phyloP scores from a whole-genome alignment of 2,113 vertebrate genomes.

The Bufo gargarizans region DNA sequence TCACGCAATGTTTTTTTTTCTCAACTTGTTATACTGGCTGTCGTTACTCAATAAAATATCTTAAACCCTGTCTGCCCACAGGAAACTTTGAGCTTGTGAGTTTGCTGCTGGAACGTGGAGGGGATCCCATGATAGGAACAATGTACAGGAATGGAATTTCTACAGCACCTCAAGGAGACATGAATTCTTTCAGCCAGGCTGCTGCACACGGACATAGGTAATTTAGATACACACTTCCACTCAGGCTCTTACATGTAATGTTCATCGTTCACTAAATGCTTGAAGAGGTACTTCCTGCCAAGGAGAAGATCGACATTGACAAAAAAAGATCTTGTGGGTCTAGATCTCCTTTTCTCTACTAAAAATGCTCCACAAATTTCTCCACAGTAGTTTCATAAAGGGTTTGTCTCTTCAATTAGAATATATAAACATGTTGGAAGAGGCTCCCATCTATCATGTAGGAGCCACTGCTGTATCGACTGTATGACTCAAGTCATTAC shows the following conservation, averaged over 20 bases:
- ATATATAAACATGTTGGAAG: too few species aligned
- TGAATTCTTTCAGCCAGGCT: constrained; percentile 99
- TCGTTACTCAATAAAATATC: neutral
- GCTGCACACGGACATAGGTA: constrained; percentile 98
- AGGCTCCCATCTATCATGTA: too few species aligned
- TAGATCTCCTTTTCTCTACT: neutral
- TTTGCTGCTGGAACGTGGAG: constrained; percentile 93
- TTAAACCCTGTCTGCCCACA: constrained; percentile 66
- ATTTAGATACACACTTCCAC: constrained; percentile 20
- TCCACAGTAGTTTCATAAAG: neutral
- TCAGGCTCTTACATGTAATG: neutral
- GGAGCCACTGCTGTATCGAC: too few species aligned
- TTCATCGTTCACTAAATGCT: neutral
- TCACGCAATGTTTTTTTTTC: neutral
- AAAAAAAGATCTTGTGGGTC: neutral
- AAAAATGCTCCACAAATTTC: neutral
- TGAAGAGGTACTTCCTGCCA: neutral
- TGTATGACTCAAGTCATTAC: too few species aligned
- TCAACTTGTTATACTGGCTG: neutral
- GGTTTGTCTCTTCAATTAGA: too few species aligned
- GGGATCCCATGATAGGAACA: constrained; percentile 95
- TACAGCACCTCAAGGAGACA: constrained; percentile 91
- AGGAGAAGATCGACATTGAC: neutral
- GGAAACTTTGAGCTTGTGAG: constrained; percentile 97
- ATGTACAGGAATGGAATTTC: constrained; percentile 97